These are phyloP conservation scores for Frankliniella fusca DNA, from an alignment of 2,888 invertebrate species.

Conservation along the genomic window DNA sequence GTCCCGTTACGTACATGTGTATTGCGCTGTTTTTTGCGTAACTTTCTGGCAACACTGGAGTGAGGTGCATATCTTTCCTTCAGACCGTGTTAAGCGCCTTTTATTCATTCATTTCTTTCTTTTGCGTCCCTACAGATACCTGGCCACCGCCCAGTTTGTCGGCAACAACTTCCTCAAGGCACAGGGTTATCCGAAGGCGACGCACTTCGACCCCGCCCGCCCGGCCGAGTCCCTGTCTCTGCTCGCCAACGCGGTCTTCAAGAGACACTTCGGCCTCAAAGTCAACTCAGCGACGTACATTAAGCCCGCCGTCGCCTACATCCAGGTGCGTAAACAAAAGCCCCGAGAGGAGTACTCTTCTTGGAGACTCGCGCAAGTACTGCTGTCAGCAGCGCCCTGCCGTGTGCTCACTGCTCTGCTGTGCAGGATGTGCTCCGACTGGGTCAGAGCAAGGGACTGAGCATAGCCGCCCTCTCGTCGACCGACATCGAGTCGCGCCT, in stretches of 20 bases:
- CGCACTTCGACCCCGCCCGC: conserved; percentile 62
- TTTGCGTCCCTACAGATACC: conserved; percentile 54
- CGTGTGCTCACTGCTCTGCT: conserved; percentile 7
- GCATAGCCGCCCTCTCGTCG: conserved; percentile 62
- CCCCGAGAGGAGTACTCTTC: not conserved
- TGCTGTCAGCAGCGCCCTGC: not conserved
- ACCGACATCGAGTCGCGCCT: conserved; percentile 68
- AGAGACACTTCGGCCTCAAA: conserved; percentile 65
- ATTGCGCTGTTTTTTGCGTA: too few relatives aligned
- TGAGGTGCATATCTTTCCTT: too few relatives aligned
- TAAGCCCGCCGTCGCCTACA: conserved; percentile 67
- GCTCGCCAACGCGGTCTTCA: conserved; percentile 63
- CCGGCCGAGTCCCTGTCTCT: conserved; percentile 68
- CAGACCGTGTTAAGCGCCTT: too few relatives aligned
- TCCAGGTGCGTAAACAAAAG: conserved; percentile 50
- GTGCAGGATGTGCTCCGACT: conserved; percentile 64
- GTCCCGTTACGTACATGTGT: too few relatives aligned
- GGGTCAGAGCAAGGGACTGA: conserved; percentile 63
- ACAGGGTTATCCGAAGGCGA: conserved; percentile 68
- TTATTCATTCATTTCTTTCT: too few relatives aligned
- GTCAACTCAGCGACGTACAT: conserved; percentile 70
- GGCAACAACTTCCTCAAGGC: conserved; percentile 70
- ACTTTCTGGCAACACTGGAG: too few relatives aligned
- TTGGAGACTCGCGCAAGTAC: not conserved
- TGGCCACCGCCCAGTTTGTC: conserved; percentile 63